These are phyloP conservation scores for Drosophila saltans DNA, from an alignment of 1,140 invertebrate species.

Conservation along the genomic window DNA sequence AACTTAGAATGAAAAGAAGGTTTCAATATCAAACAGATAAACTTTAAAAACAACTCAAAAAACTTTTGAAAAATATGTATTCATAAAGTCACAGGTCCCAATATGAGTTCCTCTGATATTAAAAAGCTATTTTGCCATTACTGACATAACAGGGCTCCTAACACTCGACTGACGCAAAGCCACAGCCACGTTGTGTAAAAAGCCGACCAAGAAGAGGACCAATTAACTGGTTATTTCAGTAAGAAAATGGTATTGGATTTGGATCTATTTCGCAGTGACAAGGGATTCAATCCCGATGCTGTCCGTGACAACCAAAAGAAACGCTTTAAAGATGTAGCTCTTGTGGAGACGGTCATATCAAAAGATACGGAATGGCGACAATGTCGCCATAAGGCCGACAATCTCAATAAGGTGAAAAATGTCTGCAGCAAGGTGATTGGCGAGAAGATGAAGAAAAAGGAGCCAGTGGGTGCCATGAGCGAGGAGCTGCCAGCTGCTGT, in stretches of 20 bases:
- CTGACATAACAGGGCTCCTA: not conserved
- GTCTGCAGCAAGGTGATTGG: conserved; percentile 98
- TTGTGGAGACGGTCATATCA: conserved; percentile 96
- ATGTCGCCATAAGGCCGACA: conserved; percentile 94
- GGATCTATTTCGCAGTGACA: conserved; percentile 97
- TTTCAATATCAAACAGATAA: too few relatives aligned
- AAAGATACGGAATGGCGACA: conserved; percentile 96
- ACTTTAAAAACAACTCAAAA: too few relatives aligned
- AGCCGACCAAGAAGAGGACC: conserved; percentile 30
- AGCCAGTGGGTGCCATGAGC: conserved; percentile 89
- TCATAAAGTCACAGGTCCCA: too few relatives aligned
- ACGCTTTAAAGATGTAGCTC: conserved; percentile 95
- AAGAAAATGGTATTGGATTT: conserved; percentile 97
- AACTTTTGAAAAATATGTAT: not conserved
- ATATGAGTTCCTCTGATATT: not conserved
- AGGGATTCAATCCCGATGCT: conserved; percentile 95
- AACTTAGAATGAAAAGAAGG: not conserved
- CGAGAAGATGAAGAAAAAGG: conserved; percentile 98
- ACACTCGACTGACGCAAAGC: conserved; percentile 33
- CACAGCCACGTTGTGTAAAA: conserved; percentile 71
- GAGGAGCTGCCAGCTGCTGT: conserved; percentile 86
- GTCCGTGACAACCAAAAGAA: conserved; percentile 96
- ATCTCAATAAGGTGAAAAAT: conserved; percentile 98
- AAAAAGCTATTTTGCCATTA: not conserved
- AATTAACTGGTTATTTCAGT: conserved; percentile 28